A percentile compares a stretch with the other conserved stretches of the same genome.
Conservation (phyloP, 1,140 invertebrate genomes). For the Drosophila pectinifera region DNA sequence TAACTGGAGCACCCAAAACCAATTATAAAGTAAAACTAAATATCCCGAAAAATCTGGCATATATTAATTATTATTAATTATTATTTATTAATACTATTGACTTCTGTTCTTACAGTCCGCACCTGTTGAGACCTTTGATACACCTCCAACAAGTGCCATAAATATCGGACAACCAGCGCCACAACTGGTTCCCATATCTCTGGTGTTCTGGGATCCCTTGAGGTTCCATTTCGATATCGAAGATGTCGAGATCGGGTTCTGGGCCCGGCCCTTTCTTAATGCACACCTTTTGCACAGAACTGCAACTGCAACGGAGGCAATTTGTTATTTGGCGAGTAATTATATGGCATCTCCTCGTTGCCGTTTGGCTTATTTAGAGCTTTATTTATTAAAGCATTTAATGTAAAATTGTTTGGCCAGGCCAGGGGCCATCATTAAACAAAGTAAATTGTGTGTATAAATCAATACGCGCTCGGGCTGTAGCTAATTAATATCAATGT, state of each 20-base stretch:
- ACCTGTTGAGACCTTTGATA: constrained; percentile 27
- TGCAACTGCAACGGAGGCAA: constrained; percentile 52
- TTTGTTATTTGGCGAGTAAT: constrained; percentile 76
- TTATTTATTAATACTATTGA: neutral
- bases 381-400: constrained; percentile 83
- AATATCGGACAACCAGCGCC: constrained; percentile 51
- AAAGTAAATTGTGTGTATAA: constrained; percentile 63
- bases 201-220: constrained; percentile 26
- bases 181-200: constrained; percentile 40
- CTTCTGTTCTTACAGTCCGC: neutral
- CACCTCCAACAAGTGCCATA: constrained; percentile 68
- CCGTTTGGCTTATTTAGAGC: constrained; percentile 72
- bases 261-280: constrained; percentile 61
- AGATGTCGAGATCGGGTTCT: constrained; percentile 4
- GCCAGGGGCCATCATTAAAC: constrained; percentile 71
- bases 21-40: neutral
- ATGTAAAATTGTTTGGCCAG: constrained; percentile 81
- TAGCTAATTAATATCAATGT: constrained; percentile 73
- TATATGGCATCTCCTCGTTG: constrained; percentile 59
- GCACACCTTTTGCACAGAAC: constrained; percentile 54
- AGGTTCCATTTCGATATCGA: constrained; percentile 1
- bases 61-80: neutral
- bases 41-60: fast-evolving
- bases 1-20: neutral
- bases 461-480: constrained; percentile 47